Evolutionary conservation across 1,140 invertebrate genomes (phyloP), one percentile per base, ranked within the genome.

Genomic region (Danaus melanippus): DNA sequence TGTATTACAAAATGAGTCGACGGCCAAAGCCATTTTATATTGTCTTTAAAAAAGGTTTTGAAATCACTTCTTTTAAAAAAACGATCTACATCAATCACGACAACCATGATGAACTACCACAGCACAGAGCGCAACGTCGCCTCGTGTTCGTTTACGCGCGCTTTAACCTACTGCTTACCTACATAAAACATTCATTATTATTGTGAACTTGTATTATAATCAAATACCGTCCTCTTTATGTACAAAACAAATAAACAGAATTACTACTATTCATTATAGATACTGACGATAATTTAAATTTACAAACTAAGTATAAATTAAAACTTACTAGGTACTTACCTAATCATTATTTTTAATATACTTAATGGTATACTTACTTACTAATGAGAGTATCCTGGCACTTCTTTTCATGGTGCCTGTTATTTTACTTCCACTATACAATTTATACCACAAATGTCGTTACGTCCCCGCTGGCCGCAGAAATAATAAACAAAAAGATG

Each of bases 11-110:
- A 55, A 55, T 55, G 53, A 5, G 46, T 55, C 40, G 40, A 55
- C 32, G 32, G 39, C 53, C 53, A 48, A 42, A 42, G 53, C 46
- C 46, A 55, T 32, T 48, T 10, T 41, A 48, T 9, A 43, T 49
- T 49, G 40, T 15, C 40, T 42, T 50, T 56, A 32, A 11, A 49
- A 56, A 21, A 53, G 12, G 9, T 32, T 46, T 46, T 48, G 48
- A 55, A 55, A 55, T 55, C 53, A 55, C 46, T 55, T 48, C 40
- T 48, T 55, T 55, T 55, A 55, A 48, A 54, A 3, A 55, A 55
- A 55, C 12, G 12, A 43, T 55, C 53, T 21, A 55, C 39, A 48
- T 55, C 53, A 55, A 15, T 15, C 15, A 15, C 15, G 15, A 55
- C 46, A 15, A 55, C 53, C 53, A 55, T 55, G 11, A 50, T 42